Evolutionary conservation across 2,888 invertebrate genomes (phyloP).

Genomic region (Fragum whitleyi): DNA sequence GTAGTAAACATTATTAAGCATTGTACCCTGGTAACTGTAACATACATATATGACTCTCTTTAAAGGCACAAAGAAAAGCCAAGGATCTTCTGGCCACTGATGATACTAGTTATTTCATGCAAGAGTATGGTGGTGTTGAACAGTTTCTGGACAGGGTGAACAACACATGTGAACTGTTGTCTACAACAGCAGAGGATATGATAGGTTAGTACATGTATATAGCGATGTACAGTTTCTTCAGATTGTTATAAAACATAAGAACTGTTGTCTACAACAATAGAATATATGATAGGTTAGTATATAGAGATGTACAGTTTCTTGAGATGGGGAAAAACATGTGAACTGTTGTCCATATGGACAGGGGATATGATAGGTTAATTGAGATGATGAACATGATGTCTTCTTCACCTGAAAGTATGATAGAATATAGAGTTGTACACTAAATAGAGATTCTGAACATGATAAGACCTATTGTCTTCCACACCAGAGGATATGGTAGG

Average conservation of each 20-base stretch:
- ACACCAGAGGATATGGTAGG: no score
- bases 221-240: conserved; percentile 72
- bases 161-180: conserved; percentile 68
- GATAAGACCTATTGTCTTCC: no score
- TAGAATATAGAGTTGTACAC: no score
- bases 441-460: no score
- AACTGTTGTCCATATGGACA: no score
- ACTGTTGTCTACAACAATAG: conserved; percentile 68
- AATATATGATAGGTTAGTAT: conserved; percentile 68
- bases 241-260: conserved; percentile 66
- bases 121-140: conserved; percentile 69
- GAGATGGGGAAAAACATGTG: conserved; percentile 69
- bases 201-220: conserved; percentile 52
- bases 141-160: conserved; percentile 69
- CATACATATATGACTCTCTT: no score
- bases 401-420: no score
- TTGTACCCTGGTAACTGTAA: no score
- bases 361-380: no score
- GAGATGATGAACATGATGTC: no score
- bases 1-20: no score
- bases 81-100: conserved; percentile 18
- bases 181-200: conserved; percentile 71
- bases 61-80: conserved; percentile 6
- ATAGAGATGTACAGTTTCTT: conserved; percentile 68
- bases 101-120: conserved; percentile 57